These are phyloP conservation scores for Drosophila borealis DNA, from an alignment of 2,888 invertebrate genomes.

Conservation along the genomic window DNA sequence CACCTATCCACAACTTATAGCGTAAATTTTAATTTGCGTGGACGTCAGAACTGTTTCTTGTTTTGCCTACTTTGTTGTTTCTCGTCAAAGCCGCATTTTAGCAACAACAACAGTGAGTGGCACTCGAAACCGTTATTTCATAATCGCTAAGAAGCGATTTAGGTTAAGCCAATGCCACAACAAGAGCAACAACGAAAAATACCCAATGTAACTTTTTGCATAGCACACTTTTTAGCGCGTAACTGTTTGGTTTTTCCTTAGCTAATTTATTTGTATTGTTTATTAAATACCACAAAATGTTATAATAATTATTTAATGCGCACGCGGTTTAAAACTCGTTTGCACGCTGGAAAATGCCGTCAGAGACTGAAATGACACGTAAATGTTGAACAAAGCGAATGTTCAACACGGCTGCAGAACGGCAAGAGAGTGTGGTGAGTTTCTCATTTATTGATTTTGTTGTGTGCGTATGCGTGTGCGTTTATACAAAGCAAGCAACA, in stretches of 20 bases:
- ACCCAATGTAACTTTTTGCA: conserved; percentile 3
- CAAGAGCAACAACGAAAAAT: conserved; percentile 4
- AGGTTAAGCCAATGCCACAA: conserved; percentile 50
- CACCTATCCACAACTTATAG: too few species aligned
- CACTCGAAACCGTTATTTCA: conserved; percentile 64
- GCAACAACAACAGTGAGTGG: conserved; percentile 12
- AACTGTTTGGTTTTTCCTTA: neutral
- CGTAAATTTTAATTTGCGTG: conserved; percentile 44
- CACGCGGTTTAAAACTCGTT: conserved; percentile 43
- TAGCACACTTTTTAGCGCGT: conserved; percentile 32
- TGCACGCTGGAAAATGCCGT: conserved; percentile 65
- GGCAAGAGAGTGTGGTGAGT: conserved; percentile 47
- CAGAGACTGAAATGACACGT: conserved; percentile 59
- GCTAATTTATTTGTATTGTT: conserved; percentile 18
- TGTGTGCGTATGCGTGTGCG: conserved; percentile 28
- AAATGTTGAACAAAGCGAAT: conserved; percentile 23
- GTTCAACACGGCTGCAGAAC: conserved; percentile 30
- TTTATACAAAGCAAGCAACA: conserved; percentile 45
- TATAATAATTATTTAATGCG: conserved; percentile 31
- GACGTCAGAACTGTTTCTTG: conserved; percentile 23
- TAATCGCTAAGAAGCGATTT: conserved; percentile 58
- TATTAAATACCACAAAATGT: conserved; percentile 37
- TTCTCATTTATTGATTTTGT: conserved; percentile 67
- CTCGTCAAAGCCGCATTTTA: conserved; percentile 26
- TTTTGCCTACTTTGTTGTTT: conserved; percentile 18